Evolutionary conservation across 2,797 vertebrate species (phyloP), one percentile per base, ranked within the genome.

Genomic region (Pseudochirops cupreus): DNA sequence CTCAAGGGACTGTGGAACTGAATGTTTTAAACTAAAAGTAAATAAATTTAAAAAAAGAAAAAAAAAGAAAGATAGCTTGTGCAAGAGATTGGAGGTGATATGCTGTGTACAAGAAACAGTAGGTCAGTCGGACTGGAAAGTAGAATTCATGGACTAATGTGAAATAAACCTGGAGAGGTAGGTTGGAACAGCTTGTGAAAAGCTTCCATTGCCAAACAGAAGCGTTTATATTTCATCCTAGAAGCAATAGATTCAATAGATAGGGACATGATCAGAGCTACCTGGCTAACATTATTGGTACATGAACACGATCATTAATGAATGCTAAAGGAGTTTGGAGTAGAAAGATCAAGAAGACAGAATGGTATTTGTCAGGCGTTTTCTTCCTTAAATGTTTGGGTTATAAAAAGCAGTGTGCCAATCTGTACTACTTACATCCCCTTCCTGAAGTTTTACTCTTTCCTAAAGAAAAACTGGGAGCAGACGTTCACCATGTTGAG

Each of bases 381-480:
- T 96, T 95, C 50, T 94, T n/a, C 53, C 50, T 56, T 52, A 59
- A 92, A 94, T 54, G 26, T 90, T 93, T 82, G 92, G 56, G 92
- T 28, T 39, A 58, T 62, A 92, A 95, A 95, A 93, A 96, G 33
- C 53, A 96, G 58, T 28, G 87, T 94, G 82, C 94, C 93, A 74
- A 92, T 97, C 39, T 93, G 67, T 82, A 91, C 94, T 87, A 94
- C 82, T 94, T 96, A 59, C 54, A 94, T 11, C 91, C 94, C 91
- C 16, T 82, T 93, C 93, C 26, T 92, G 59, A 92, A 94, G 91
- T 96, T 97, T 92, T 92, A 4, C 14, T n/a, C 31, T 93, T 96
- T 90, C 62, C 96, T 94, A 56, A 87, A 94, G 95, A 53, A 91
- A 93, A 92, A 92, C 39, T 33, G 62, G 91, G 26, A 92, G 39